Conservation (phyloP, 1,140 invertebrate species). For the Dreissena rostriformis region DNA sequence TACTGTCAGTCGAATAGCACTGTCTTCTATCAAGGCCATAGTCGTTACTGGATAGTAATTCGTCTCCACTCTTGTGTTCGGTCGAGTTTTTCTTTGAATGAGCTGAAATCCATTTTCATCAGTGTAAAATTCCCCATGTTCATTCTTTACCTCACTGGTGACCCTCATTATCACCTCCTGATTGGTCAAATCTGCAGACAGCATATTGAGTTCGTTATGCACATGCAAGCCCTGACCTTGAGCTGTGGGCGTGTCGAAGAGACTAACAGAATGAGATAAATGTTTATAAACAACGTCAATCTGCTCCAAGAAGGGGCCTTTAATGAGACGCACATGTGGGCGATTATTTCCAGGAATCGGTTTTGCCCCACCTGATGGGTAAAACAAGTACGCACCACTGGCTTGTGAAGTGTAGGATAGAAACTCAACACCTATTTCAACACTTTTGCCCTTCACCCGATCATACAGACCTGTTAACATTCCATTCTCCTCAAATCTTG, state of each 20-base stretch:
- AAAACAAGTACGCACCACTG: slow-evolving; percentile 97
- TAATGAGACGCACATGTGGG: slow-evolving; percentile 85
- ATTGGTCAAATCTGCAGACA: slow-evolving; percentile 80
- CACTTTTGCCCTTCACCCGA: slow-evolving; percentile 61
- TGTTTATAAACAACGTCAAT: slow-evolving; percentile 87
- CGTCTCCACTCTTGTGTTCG: slow-evolving; percentile 94
- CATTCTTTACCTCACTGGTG: slow-evolving; percentile 88
- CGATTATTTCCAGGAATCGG: slow-evolving; percentile 51
- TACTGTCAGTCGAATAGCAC: slow-evolving; percentile 67
- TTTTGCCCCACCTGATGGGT: slow-evolving; percentile 88
- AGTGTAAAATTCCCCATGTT: slow-evolving; percentile 88
- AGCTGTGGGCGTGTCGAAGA: slow-evolving; percentile 84
- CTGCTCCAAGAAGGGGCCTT: slow-evolving; percentile 87
- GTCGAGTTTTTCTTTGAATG: slow-evolving; percentile 84
- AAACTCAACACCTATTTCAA: slow-evolving; percentile 86
- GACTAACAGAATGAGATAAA: slow-evolving; percentile 87
- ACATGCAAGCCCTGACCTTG: slow-evolving; percentile 75
- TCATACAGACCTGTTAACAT: slow-evolving; percentile 62
- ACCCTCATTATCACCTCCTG: slow-evolving; percentile 96
- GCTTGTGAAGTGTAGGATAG: slow-evolving; percentile 85
- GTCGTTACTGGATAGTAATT: slow-evolving; percentile 98
- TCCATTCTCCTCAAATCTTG: slow-evolving; percentile 67
- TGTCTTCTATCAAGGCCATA: slow-evolving; percentile 92
- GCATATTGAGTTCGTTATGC: slow-evolving; percentile 67
- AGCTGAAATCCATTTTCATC: slow-evolving; percentile 98